Base-by-base conservation (phyloP, 1,140 invertebrate species). In the Armadillidium nasatum region DNA sequence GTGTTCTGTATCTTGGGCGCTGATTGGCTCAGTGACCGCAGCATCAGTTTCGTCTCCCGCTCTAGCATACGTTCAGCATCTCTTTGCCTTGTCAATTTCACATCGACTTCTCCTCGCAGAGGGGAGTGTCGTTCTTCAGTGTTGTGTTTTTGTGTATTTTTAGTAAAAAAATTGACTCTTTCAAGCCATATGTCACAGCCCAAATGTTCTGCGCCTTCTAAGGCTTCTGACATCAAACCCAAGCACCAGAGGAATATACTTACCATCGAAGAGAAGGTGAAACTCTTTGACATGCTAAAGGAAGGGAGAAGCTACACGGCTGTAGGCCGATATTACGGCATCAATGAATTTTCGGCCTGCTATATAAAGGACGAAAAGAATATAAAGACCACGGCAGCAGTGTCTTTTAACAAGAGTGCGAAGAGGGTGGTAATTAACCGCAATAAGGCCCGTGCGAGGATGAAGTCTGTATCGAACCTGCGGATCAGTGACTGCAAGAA, bases 261-360 rank as follows among this genome's bases (percentile, higher is more conserved):
- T 19, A 72, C 71, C 7, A 72, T 72, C 0, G 22, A 0, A 33
- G 73, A 74, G 13, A 66, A 74, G 46, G 73, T 74, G 46, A 74
- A 46, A 19, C 73, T 74, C 10, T 10, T 74, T 10, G 73, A 74
- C 50, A 74, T 74, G 73, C 19, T 74, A 54, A 74, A 74, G 13
- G 73, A 46, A 54, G 73, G 46, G 11, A 66, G 46, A 19, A 74
- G 19, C 19, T 66, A 0, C 15, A 19, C 46, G 3, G 44, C 73
- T 66, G 73, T 74, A 21, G 73, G 7, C n/a, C 46, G 73, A 0
- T 4, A 74, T 50, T 74, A 54, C 23, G 11, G 50, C 6, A 7
- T 74, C 7, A 74, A 74, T 23, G 73, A 74, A 74, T 74, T 7
- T 23, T 43, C 54, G 10, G 73, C 54, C 6, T 33, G 43, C 50